phyloP scores from a whole-genome alignment of 2,797 vertebrate genomes.

The Ptychobarbus kaznakovi region DNA sequence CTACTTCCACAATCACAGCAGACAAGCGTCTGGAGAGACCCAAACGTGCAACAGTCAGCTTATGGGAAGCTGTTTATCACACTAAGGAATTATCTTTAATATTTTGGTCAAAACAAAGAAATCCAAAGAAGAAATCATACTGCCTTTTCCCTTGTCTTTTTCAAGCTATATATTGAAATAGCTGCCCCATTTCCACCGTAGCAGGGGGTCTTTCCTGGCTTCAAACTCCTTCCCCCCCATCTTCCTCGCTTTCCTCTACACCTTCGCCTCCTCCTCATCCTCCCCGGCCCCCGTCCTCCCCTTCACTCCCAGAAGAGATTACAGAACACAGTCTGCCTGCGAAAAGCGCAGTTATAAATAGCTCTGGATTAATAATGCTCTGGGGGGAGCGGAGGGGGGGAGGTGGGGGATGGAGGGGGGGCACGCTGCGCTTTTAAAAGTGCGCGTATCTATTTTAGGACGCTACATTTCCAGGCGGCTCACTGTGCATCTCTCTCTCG shows the following conservation, averaged over 20 bases:
- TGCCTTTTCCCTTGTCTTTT: constrained; percentile 7
- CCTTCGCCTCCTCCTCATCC: constrained; percentile 36
- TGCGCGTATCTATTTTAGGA: constrained; percentile 61
- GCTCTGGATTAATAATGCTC: constrained; percentile 66
- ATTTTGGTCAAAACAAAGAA: constrained; percentile 6
- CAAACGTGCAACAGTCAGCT: not conserved
- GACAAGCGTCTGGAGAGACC: not conserved
- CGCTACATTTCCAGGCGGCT: constrained; percentile 51
- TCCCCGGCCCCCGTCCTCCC: constrained; percentile 58
- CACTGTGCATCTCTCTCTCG: constrained; percentile 37
- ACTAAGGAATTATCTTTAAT: constrained; percentile 10
- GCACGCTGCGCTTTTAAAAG: constrained; percentile 62
- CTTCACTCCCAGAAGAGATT: constrained; percentile 67
- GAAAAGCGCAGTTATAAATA: constrained; percentile 65
- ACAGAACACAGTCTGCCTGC: constrained; percentile 67
- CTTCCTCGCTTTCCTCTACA: constrained; percentile 34
- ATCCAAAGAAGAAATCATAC: not conserved
- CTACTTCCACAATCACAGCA: constrained; percentile 15
- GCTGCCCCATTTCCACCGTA: constrained; percentile 49
- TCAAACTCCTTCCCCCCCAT: constrained; percentile 32
- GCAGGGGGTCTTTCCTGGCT: constrained; percentile 60
- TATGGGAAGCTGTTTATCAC: not conserved
- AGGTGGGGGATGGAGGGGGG: constrained; percentile 22
- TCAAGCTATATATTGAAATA: constrained; percentile 37
- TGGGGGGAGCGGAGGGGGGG: constrained; percentile 29